phyloP scores from a whole-genome alignment of 1,140 invertebrate species.

The Diachasmimorpha longicaudata region DNA sequence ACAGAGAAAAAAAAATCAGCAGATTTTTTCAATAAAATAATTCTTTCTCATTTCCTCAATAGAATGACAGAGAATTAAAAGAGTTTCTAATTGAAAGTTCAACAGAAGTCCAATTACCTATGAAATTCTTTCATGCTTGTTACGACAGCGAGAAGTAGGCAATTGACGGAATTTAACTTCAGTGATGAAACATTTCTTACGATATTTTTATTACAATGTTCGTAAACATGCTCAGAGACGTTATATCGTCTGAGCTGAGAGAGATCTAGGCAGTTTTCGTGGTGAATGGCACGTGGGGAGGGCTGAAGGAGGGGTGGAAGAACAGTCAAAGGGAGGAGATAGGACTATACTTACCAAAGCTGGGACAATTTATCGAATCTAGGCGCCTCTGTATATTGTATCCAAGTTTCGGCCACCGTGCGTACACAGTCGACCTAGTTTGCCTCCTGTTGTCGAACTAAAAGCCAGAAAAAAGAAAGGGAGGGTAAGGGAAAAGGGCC shows the following conservation, averaged over 20 bases:
- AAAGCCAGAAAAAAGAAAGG: not conserved
- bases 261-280: not conserved
- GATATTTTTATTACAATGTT: not conserved
- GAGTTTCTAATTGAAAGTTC: no score
- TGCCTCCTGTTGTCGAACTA: not conserved
- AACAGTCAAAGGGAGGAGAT: no score
- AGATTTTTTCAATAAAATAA: no score
- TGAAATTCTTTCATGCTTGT: no score
- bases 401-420: not conserved
- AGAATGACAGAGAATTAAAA: no score
- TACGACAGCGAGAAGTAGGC: no score
- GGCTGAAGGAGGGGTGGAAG: no score
- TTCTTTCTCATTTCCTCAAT: no score
- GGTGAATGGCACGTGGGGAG: no score
- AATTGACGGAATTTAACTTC: no score
- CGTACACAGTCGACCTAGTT: conserved; percentile 20
- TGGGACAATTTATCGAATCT: conserved; percentile 20
- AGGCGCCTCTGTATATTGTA: conserved; percentile 9
- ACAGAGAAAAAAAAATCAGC: no score
- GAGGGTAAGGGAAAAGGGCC: not conserved
- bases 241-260: not conserved
- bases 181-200: not conserved
- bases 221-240: not conserved
- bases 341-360: not conserved
- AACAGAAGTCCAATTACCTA: no score